phyloP scores from a whole-genome alignment of 1,140 invertebrate genomes.

The Drosophila busckii region DNA sequence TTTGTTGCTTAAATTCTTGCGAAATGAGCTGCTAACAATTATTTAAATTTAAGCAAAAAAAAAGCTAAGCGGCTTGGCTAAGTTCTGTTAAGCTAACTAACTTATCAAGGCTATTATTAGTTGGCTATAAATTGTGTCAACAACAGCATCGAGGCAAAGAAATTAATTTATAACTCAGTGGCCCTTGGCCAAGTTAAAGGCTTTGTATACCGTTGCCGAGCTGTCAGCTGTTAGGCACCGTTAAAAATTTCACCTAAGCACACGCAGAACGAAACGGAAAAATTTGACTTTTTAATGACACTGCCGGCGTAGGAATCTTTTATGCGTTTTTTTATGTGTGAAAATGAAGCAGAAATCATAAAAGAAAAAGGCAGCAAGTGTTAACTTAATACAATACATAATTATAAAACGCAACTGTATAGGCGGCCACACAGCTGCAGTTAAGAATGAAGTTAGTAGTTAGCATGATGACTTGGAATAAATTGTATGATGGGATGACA shows the following conservation, averaged over 20 bases:
- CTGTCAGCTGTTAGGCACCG: constrained; percentile 30
- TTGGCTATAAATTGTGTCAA: constrained; percentile 53
- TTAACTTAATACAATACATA: constrained; percentile 58
- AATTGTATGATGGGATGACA: no score
- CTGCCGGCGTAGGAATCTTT: constrained; percentile 67
- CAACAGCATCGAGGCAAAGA: constrained; percentile 41
- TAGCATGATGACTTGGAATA: constrained; percentile 2
- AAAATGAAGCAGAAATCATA: constrained; percentile 59
- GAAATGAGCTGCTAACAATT: no score
- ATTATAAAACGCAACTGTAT: constrained; percentile 56
- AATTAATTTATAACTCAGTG: constrained; percentile 1
- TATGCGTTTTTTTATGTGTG: constrained; percentile 68
- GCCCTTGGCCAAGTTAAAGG: constrained; percentile 26
- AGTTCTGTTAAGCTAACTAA: no score
- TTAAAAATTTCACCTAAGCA: constrained; percentile 59
- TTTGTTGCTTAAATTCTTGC: constrained; percentile 42
- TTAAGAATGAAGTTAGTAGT: constrained; percentile 3
- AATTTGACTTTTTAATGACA: constrained; percentile 74
- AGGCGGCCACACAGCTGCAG: neutral
- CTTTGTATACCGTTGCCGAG: constrained; percentile 47
- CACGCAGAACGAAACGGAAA: no score
- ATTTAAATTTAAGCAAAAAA: constrained; percentile 52
- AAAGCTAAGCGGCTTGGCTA: no score
- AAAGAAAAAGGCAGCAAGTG: constrained; percentile 43
- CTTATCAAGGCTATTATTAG: constrained; percentile 41